phyloP scores from a whole-genome alignment of 2,113 vertebrate genomes.

The Pomatorhinus ruficollis region DNA sequence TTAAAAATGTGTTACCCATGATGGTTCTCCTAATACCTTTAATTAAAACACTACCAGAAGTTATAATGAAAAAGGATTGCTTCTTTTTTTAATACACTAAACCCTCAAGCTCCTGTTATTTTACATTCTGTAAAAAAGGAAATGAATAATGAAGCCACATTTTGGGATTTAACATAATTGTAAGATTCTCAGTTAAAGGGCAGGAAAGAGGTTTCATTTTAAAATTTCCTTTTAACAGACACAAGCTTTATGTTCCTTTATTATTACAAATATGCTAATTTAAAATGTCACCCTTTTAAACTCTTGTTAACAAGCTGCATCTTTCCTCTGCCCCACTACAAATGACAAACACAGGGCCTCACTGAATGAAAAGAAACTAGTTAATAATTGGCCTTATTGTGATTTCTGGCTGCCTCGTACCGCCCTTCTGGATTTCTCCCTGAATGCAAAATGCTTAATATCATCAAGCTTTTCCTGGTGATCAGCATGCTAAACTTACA shows the following conservation, averaged over 20 bases:
- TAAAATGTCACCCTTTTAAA: not conserved
- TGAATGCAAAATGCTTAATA: not conserved
- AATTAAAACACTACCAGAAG: slow-evolving; percentile 63
- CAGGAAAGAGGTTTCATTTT: not conserved
- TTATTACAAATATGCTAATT: not conserved
- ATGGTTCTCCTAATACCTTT: slow-evolving; percentile 27
- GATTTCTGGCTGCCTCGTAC: not conserved
- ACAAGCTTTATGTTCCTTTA: not conserved
- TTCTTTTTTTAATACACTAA: slow-evolving; percentile 18
- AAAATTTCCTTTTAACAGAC: slow-evolving; percentile 2
- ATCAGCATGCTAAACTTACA: not conserved
- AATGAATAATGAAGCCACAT: slow-evolving; percentile 35
- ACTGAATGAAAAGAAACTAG: not conserved
- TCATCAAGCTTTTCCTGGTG: not conserved
- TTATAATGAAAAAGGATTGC: slow-evolving; percentile 56
- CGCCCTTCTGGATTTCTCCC: not conserved
- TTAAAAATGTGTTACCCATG: not conserved
- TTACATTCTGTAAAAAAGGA: slow-evolving; percentile 29
- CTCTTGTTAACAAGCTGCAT: not conserved
- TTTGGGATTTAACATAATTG: slow-evolving; percentile 4
- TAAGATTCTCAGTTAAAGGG: slow-evolving; percentile 35
- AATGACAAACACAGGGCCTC: not conserved
- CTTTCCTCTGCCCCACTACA: not conserved
- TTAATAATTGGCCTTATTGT: slow-evolving; percentile 1
- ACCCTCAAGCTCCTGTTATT: slow-evolving; percentile 18